These are phyloP conservation scores for Hestina assimilis DNA, from an alignment of 1,140 invertebrate genomes.

Conservation along the genomic window DNA sequence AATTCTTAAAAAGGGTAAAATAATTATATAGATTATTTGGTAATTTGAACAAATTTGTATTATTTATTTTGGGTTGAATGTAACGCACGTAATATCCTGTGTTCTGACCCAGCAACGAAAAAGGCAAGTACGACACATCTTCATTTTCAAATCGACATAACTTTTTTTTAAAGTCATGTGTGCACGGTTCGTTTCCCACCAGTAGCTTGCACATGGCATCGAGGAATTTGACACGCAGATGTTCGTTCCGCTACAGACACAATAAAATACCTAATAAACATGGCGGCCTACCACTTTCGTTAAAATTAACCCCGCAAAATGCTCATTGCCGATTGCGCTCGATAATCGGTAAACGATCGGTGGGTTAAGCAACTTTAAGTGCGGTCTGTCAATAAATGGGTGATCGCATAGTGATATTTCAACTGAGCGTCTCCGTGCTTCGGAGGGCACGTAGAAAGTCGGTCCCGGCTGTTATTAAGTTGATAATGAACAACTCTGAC, in stretches of 20 bases:
- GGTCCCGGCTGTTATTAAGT: too few relatives aligned
- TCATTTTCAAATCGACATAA: constrained; percentile 45
- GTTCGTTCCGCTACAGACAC: constrained; percentile 59
- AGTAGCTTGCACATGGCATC: constrained; percentile 68
- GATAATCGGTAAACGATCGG: background rate
- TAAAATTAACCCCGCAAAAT: background rate
- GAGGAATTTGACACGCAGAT: constrained; percentile 76
- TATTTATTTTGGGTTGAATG: background rate
- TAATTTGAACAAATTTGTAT: background rate
- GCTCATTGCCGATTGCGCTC: too few relatives aligned
- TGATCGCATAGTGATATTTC: too few relatives aligned
- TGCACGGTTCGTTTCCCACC: constrained; percentile 69
- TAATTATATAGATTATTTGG: too few relatives aligned
- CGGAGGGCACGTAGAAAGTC: too few relatives aligned
- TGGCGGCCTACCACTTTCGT: constrained; percentile 37
- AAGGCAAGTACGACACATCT: constrained; percentile 26
- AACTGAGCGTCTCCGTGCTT: too few relatives aligned
- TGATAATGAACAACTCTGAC: background rate
- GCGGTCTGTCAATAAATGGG: too few relatives aligned
- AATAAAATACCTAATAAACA: constrained; percentile 68
- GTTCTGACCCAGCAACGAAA: background rate
- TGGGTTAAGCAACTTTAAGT: too few relatives aligned
- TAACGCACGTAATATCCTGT: background rate
- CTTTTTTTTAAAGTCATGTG: constrained; percentile 49
- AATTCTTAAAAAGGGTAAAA: too few relatives aligned